A percentile compares a stretch with the other conserved stretches of the same genome.
Conservation (phyloP, 2,888 invertebrate species). For the Isotomurus palustris region DNA sequence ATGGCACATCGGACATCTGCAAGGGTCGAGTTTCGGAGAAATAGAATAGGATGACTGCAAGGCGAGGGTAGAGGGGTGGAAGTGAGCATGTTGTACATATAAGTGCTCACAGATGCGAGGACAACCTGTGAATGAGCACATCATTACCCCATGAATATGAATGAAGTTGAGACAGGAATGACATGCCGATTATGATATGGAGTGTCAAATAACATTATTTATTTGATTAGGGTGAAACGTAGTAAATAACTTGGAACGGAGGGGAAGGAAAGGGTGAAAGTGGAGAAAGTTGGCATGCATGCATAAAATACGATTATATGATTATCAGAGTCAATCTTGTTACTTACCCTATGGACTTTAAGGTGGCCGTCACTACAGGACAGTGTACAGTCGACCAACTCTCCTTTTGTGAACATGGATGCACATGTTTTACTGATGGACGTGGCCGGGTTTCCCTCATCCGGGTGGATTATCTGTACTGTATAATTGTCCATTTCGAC, state of each 20-base stretch:
- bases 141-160: background rate
- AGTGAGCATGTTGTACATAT: slow-evolving; percentile 25
- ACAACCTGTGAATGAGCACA: slow-evolving; percentile 20
- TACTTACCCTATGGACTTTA: slow-evolving; percentile 33
- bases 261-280: no score
- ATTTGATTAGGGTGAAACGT: no score
- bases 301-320: background rate
- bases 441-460: background rate
- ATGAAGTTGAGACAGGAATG: background rate
- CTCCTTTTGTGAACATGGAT: slow-evolving; percentile 16
- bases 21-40: slow-evolving; percentile 17
- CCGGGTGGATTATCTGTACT: background rate
- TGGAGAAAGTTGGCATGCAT: no score
- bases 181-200: no score
- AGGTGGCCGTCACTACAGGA: slow-evolving; percentile 34
- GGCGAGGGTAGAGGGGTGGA: slow-evolving; percentile 29
- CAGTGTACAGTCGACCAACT: slow-evolving; percentile 36
- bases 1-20: slow-evolving; percentile 24
- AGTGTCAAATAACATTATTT: no score
- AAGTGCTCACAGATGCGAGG: slow-evolving; percentile 27
- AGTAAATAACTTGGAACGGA: no score
- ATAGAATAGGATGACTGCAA: slow-evolving; percentile 35
- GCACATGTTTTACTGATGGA: slow-evolving; percentile 4
- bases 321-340: background rate
- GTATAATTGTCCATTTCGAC: background rate